Percentiles rank a stretch among this genome's conserved stretches.
phyloP scores from a whole-genome alignment of 2,113 vertebrate species.

The Nycticryphes semicollaris region DNA sequence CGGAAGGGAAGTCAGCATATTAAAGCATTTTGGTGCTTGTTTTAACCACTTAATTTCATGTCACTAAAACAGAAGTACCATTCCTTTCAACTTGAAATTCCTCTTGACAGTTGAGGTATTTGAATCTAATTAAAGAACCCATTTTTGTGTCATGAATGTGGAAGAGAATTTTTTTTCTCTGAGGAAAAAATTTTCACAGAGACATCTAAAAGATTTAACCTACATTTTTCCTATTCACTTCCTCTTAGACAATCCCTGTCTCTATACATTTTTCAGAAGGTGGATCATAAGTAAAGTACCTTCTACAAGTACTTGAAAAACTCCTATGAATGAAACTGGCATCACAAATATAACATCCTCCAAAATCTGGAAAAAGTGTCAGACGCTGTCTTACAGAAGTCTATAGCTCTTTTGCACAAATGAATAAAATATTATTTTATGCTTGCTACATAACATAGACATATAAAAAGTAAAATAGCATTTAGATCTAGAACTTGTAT shows the following conservation, averaged over 20 bases:
- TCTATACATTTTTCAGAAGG: not conserved
- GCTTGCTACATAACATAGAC: not conserved
- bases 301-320: not conserved
- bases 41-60: not conserved
- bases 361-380: not conserved
- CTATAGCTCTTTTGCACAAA: not conserved
- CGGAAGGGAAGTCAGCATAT: not conserved
- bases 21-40: conserved; percentile 5
- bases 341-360: not conserved
- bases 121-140: not conserved
- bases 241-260: not conserved
- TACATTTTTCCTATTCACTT: not conserved
- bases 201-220: not conserved
- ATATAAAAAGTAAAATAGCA: not conserved
- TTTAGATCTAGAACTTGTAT: not conserved
- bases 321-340: not conserved
- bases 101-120: not conserved
- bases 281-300: not conserved
- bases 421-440: not conserved
- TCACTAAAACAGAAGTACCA: not conserved
- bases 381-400: not conserved
- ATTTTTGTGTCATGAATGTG: not conserved
- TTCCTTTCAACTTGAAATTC: conserved; percentile 2
- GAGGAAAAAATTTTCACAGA: not conserved
- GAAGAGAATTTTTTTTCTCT: not conserved